These are phyloP conservation scores for Narcine bancroftii DNA, from an alignment of 2,113 vertebrate species.

Conservation along the genomic window DNA sequence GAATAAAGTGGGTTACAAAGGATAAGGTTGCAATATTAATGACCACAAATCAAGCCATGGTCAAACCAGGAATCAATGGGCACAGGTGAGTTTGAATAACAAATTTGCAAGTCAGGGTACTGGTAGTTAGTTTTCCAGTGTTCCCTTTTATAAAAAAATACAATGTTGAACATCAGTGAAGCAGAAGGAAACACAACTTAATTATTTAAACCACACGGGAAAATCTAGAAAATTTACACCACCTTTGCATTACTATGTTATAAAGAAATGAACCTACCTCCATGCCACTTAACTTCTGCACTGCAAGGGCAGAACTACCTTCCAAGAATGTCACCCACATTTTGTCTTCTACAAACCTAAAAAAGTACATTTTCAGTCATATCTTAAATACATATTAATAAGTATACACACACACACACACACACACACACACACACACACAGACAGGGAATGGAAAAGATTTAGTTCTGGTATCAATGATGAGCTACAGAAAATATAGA, in stretches of 20 bases:
- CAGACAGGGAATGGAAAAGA: neutral
- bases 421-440: too few species aligned
- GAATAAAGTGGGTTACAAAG: too few species aligned
- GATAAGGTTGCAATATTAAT: too few species aligned
- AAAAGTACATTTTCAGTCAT: neutral
- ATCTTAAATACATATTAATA: too few species aligned
- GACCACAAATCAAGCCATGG: neutral
- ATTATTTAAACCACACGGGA: neutral
- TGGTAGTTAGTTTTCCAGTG: too few species aligned
- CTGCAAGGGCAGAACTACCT: slow-evolving; percentile 84
- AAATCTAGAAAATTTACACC: neutral
- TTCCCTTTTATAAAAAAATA: too few species aligned
- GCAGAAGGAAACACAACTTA: too few species aligned
- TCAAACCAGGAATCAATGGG: neutral
- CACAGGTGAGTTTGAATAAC: neutral
- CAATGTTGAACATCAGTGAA: too few species aligned
- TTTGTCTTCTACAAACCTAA: slow-evolving; percentile 93
- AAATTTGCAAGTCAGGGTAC: neutral
- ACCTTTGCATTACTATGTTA: neutral
- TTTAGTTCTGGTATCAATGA: neutral
- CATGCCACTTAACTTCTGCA: slow-evolving; percentile 71
- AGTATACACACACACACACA: too few species aligned
- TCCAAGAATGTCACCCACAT: slow-evolving; percentile 99
- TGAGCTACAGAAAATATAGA: neutral
- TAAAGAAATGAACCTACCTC: slow-evolving; percentile 63